Evolutionary conservation across 2,113 vertebrate species (phyloP).

Genomic region (Lamprotornis superbus): DNA sequence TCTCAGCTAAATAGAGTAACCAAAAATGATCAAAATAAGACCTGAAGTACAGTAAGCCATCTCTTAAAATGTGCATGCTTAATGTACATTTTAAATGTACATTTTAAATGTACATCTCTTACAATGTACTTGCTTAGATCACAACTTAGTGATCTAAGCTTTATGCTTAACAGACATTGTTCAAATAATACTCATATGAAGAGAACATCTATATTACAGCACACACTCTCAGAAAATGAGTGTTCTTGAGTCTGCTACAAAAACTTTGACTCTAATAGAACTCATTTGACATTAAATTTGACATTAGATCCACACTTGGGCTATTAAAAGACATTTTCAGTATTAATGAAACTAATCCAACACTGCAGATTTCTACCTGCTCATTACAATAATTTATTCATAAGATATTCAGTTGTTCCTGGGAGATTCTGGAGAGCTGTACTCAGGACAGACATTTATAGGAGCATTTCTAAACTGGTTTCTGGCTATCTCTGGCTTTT

Average conservation of each 20-base stretch:
- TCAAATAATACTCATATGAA: neutral
- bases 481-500: neutral
- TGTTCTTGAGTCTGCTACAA: neutral
- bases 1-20: neutral
- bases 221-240: neutral
- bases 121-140: neutral
- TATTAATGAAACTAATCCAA: conserved; percentile 19
- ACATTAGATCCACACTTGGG: neutral
- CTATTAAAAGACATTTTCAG: neutral
- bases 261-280: neutral
- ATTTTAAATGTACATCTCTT: neutral
- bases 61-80: neutral
- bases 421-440: neutral
- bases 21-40: neutral
- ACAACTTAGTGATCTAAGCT: neutral
- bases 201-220: neutral
- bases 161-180: neutral
- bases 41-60: neutral
- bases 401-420: neutral
- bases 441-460: neutral
- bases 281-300: neutral
- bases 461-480: neutral
- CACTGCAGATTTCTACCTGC: neutral
- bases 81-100: neutral
- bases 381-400: conserved; percentile 28